Conservation (phyloP, 2,797 vertebrate species). For the Hipposideros larvatus region DNA sequence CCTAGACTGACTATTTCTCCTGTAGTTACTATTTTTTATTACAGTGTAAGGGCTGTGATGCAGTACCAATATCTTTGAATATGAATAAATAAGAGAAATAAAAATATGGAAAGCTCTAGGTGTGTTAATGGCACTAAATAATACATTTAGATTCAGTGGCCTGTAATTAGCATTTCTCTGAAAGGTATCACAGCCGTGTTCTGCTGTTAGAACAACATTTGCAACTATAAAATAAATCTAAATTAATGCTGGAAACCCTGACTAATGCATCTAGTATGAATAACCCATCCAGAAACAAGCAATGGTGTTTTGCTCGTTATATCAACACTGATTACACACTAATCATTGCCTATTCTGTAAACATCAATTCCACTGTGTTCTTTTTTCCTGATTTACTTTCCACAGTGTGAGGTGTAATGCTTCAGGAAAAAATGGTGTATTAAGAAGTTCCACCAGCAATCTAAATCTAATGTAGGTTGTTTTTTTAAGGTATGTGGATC, state of each 20-base stretch:
- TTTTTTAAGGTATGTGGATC: neutral
- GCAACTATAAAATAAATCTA: conserved; percentile 48
- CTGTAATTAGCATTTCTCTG: conserved; percentile 62
- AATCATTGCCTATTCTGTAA: conserved; percentile 23
- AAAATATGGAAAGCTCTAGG: neutral
- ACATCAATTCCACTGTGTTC: neutral
- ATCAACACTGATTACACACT: conserved; percentile 34
- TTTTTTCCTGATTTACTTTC: conserved; percentile 24
- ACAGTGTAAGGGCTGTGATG: conserved; percentile 21
- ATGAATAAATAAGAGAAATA: conserved; percentile 64
- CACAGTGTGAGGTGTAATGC: neutral
- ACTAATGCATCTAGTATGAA: conserved; percentile 56
- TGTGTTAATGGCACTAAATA: conserved; percentile 65
- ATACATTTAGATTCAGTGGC: conserved; percentile 62
- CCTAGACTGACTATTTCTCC: conserved; percentile 65
- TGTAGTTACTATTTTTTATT: conserved; percentile 75
- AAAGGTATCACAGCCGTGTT: conserved; percentile 56
- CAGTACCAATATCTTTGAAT: conserved; percentile 72
- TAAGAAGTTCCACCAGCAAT: neutral
- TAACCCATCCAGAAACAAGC: conserved; percentile 60
- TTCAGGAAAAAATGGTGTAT: neutral
- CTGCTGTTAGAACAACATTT: conserved; percentile 55
- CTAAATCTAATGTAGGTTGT: neutral
- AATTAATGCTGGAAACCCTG: conserved; percentile 64
- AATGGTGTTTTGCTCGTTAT: neutral